phyloP scores from a whole-genome alignment of 2,113 vertebrate genomes.

The Trichechus manatus region DNA sequence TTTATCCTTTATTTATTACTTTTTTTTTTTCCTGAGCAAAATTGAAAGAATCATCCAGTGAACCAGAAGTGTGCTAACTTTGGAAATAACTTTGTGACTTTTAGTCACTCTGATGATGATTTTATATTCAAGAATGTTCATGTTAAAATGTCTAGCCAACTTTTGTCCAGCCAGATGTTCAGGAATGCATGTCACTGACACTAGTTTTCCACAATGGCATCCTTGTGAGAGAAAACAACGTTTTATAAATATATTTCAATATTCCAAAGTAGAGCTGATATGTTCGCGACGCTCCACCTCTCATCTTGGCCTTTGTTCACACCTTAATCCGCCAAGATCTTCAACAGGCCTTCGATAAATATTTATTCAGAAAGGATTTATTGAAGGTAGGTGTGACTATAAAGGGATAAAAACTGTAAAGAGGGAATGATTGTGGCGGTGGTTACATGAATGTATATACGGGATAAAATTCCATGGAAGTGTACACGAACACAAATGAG shows the following conservation, averaged over 20 bases:
- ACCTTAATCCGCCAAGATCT: background rate
- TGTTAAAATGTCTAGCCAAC: background rate
- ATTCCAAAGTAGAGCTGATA: background rate
- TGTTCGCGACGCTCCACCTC: background rate
- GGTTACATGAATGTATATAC: background rate
- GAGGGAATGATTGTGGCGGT: background rate
- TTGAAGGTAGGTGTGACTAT: background rate
- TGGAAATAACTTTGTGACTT: background rate
- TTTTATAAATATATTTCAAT: background rate
- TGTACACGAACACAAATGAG: rapidly evolving
- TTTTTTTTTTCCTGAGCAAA: background rate
- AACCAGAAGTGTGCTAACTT: background rate
- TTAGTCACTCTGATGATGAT: background rate
- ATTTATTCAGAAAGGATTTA: background rate
- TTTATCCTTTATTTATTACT: background rate
- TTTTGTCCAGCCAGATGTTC: background rate
- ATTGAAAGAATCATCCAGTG: background rate
- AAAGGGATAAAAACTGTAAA: background rate
- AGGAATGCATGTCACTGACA: background rate
- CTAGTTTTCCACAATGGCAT: background rate
- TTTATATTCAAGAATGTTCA: background rate
- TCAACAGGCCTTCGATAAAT: background rate
- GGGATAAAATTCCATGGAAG: background rate
- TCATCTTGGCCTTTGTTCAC: background rate
- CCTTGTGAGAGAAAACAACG: background rate